phyloP scores from a whole-genome alignment of 2,113 vertebrate genomes.

The Lucifuga dentata region DNA sequence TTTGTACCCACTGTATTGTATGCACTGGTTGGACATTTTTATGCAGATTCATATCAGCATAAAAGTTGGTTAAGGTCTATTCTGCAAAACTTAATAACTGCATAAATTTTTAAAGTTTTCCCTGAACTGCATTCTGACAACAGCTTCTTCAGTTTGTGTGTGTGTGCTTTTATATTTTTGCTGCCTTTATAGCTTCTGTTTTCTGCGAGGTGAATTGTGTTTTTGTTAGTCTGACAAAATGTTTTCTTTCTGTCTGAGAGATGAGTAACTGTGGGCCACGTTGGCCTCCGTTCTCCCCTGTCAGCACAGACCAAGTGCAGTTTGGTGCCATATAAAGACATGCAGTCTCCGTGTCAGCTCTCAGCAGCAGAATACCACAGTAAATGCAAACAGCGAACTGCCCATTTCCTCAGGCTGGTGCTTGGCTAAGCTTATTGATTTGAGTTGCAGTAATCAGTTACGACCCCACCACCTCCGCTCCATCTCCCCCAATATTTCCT shows the following conservation, averaged over 20 bases:
- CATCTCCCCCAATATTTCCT: constrained; percentile 58
- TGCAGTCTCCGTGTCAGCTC: constrained; percentile 60
- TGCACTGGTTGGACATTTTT: background rate
- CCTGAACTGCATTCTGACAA: background rate
- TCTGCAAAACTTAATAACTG: background rate
- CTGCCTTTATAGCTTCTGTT: constrained; percentile 9
- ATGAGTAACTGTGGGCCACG: constrained; percentile 63
- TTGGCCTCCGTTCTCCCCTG: constrained; percentile 58
- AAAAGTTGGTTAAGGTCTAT: background rate
- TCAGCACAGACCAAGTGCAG: constrained; percentile 75
- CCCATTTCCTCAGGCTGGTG: constrained; percentile 70
- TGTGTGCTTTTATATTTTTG: background rate
- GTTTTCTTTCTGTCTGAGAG: constrained; percentile 68
- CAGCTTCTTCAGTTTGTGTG: background rate
- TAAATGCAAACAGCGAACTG: constrained; percentile 69
- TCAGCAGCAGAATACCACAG: constrained; percentile 70
- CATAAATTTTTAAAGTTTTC: background rate
- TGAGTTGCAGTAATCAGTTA: constrained; percentile 71
- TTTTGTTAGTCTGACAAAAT: constrained; percentile 69
- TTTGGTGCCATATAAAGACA: constrained; percentile 80
- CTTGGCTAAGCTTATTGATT: constrained; percentile 74
- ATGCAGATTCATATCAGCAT: background rate
- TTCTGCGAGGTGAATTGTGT: constrained; percentile 45
- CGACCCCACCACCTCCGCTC: background rate
- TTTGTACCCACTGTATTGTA: no score